Conservation (phyloP, 2,888 invertebrate genomes). For the Tipula lateralis region DNA sequence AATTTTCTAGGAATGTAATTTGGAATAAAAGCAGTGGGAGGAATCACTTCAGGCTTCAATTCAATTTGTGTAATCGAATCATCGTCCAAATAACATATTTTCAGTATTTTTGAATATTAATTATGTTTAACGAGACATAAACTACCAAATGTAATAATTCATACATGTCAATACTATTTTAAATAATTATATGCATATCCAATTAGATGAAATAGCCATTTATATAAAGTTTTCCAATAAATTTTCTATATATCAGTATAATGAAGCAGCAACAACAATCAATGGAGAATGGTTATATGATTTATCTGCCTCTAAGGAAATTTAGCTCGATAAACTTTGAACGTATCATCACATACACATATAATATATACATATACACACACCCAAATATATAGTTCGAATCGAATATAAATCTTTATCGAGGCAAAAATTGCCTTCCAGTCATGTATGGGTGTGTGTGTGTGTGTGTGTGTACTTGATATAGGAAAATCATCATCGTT, state of each 20-base stretch:
- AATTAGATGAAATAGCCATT: not conserved
- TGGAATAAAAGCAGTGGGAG: too few species aligned
- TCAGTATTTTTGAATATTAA: too few species aligned
- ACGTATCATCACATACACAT: not conserved
- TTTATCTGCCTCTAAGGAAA: not conserved
- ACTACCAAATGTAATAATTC: not conserved
- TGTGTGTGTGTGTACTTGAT: not conserved
- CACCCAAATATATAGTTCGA: not conserved
- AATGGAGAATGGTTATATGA: not conserved
- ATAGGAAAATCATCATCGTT: not conserved
- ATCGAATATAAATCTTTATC: not conserved
- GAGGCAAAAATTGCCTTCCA: not conserved
- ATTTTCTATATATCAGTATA: not conserved
- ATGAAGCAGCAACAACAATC: not conserved
- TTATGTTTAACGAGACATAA: too few species aligned
- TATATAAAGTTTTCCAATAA: not conserved
- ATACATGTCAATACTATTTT: not conserved
- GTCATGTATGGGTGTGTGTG: not conserved
- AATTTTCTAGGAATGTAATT: too few species aligned
- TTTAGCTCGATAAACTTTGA: not conserved
- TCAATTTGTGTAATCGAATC: too few species aligned
- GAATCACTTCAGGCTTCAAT: too few species aligned
- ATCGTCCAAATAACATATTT: too few species aligned
- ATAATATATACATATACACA: not conserved
- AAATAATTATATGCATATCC: not conserved